Evolutionary conservation across 2,888 invertebrate genomes (phyloP).

Genomic region (Eristalis pertinax): DNA sequence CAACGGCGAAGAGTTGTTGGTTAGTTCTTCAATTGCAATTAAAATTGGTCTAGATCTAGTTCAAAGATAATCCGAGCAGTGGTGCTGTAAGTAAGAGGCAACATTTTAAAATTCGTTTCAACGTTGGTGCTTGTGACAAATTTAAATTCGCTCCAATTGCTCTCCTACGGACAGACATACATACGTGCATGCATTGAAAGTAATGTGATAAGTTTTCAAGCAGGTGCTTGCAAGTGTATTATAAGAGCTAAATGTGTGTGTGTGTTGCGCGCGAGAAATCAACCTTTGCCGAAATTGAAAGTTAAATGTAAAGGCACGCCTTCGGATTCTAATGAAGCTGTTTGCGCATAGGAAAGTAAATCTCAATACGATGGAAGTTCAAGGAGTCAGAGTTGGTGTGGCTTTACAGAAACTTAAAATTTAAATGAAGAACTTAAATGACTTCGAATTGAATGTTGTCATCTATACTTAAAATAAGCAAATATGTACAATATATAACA

Average conservation of each 20-base stretch:
- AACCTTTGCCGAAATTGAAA: background rate
- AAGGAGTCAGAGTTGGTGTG: too few species aligned
- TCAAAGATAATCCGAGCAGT: slow-evolving; percentile 54
- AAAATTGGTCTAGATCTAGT: slow-evolving; percentile 65
- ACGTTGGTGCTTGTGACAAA: slow-evolving; percentile 46
- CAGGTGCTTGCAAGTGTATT: slow-evolving; percentile 40
- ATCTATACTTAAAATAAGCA: too few species aligned
- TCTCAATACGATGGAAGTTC: background rate
- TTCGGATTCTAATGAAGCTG: background rate
- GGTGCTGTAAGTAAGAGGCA: slow-evolving; percentile 5
- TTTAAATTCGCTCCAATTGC: slow-evolving; percentile 59
- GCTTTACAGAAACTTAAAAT: too few species aligned
- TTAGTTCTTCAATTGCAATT: slow-evolving; percentile 56
- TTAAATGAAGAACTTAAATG: too few species aligned
- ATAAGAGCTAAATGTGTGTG: background rate
- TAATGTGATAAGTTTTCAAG: slow-evolving; percentile 33
- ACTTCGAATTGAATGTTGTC: too few species aligned
- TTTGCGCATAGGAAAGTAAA: background rate
- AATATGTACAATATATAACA: too few species aligned
- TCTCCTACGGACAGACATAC: background rate
- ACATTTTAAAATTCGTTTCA: background rate
- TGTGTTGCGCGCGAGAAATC: background rate
- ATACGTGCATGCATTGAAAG: slow-evolving; percentile 28
- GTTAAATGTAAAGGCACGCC: background rate
- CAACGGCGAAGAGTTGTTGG: slow-evolving; percentile 34